These are phyloP conservation scores for Drosophila leonis DNA, from an alignment of 2,888 invertebrate genomes.

Conservation along the genomic window DNA sequence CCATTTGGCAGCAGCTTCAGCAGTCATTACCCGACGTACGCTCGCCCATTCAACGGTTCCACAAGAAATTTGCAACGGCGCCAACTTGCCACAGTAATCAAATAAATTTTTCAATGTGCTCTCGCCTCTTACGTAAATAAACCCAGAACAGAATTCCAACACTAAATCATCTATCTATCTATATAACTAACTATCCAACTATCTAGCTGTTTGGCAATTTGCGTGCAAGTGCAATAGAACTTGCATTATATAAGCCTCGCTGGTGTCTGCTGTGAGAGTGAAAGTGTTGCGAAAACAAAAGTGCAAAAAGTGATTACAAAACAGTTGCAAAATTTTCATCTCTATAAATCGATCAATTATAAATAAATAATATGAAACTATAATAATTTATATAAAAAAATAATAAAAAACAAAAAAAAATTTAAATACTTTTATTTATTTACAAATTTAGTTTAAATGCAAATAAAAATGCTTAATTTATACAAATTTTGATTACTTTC, in stretches of 20 bases:
- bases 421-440: background rate
- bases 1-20: conserved; percentile 66
- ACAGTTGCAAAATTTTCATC: conserved; percentile 29
- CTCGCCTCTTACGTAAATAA: conserved; percentile 70
- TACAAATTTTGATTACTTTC: background rate
- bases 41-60: conserved; percentile 45
- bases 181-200: too few relatives aligned
- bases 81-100: conserved; percentile 40
- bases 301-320: conserved; percentile 70
- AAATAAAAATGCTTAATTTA: too few relatives aligned
- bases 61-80: conserved; percentile 32
- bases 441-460: background rate
- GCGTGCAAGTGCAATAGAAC: conserved; percentile 6
- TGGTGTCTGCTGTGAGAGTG: conserved; percentile 30
- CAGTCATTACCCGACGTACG: conserved; percentile 36
- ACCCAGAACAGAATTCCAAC: conserved; percentile 8
- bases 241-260: conserved; percentile 68
- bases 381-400: background rate
- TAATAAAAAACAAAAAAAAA: too few relatives aligned
- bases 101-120: conserved; percentile 30
- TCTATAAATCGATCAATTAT: conserved; percentile 1
- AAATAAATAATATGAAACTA: background rate
- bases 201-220: too few relatives aligned
- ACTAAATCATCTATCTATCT: background rate
- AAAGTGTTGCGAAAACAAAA: conserved; percentile 51